Evolutionary conservation across 1,140 invertebrate species (phyloP).

Genomic region (Listronotus oregonensis): DNA sequence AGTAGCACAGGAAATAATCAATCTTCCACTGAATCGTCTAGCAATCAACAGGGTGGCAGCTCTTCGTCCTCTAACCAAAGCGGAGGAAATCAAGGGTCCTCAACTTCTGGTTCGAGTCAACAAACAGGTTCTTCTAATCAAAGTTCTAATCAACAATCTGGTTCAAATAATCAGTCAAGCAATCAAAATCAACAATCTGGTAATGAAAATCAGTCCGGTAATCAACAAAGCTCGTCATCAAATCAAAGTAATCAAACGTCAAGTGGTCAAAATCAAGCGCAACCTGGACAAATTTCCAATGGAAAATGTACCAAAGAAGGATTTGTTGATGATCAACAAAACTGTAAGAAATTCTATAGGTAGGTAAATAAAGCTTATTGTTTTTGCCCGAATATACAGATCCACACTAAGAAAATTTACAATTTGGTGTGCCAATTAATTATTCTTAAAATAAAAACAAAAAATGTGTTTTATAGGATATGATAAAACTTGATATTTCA

Average conservation of each 20-base stretch:
- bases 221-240: neutral
- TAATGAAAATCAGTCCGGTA: slow-evolving; percentile 4
- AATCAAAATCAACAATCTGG: slow-evolving; percentile 18
- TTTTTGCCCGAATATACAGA: no score
- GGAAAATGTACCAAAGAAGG: slow-evolving; percentile 62
- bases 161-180: neutral
- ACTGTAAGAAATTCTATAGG: slow-evolving; percentile 80
- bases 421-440: no score
- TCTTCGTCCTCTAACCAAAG: slow-evolving; percentile 7
- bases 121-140: slow-evolving; percentile 6
- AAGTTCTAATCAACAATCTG: slow-evolving; percentile 30
- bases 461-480: no score
- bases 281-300: slow-evolving; percentile 32
- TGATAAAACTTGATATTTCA: slow-evolving; percentile 23
- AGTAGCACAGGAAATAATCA: neutral
- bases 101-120: slow-evolving; percentile 1
- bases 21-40: neutral
- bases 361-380: slow-evolving; percentile 57
- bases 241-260: slow-evolving; percentile 16
- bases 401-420: no score
- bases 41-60: slow-evolving; percentile 3
- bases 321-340: slow-evolving; percentile 68
- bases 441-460: no score
- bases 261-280: slow-evolving; percentile 13
- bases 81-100: neutral